Conservation (phyloP, 2,797 vertebrate genomes). For the Dipus sagitta region DNA sequence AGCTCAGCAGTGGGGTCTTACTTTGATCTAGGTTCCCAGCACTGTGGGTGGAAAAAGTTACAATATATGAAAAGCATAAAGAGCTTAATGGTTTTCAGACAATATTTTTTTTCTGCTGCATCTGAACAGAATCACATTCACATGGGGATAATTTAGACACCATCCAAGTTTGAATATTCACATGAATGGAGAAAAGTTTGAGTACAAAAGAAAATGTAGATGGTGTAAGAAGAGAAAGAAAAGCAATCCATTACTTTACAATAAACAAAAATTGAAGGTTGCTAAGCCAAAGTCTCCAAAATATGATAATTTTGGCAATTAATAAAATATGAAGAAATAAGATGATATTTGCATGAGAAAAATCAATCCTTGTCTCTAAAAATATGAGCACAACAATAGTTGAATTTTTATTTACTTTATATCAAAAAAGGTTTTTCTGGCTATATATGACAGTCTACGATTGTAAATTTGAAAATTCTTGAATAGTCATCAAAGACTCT, state of each 20-base stretch:
- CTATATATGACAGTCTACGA: background rate
- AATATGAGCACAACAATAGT: background rate
- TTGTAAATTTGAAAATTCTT: background rate
- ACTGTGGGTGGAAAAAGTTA: background rate
- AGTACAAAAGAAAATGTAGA: background rate
- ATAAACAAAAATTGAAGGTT: background rate
- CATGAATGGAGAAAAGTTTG: background rate
- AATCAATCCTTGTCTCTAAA: slow-evolving; percentile 7
- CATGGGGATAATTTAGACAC: background rate
- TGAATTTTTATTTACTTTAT: slow-evolving; percentile 36
- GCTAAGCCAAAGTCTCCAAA: background rate
- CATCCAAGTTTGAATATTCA: background rate
- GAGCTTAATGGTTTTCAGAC: background rate
- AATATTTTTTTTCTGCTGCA: background rate
- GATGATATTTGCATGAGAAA: background rate
- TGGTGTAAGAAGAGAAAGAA: background rate
- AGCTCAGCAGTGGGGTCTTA: background rate
- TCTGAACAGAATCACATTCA: background rate
- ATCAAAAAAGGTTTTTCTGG: background rate
- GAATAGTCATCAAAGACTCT: background rate
- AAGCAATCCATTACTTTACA: background rate
- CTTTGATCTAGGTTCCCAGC: background rate
- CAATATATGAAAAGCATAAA: background rate
- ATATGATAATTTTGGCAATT: background rate
- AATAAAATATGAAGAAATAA: slow-evolving; percentile 29